Percentiles rank a stretch among this genome's conserved stretches.
phyloP scores from a whole-genome alignment of 2,113 vertebrate genomes.

The Silurus glanis region DNA sequence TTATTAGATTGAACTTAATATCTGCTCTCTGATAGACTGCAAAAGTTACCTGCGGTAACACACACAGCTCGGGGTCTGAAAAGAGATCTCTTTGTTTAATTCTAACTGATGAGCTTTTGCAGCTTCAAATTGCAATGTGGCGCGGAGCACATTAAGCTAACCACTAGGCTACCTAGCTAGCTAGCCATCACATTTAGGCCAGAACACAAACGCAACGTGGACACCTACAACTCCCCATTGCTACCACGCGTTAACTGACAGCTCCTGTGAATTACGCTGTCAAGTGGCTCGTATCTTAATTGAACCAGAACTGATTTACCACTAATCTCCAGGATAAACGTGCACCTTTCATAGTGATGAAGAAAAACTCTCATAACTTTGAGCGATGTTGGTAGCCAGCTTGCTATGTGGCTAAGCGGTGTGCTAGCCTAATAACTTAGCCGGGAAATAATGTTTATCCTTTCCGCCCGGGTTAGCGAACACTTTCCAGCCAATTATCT shows the following conservation, averaged over 20 bases:
- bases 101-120: background rate
- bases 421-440: slow-evolving; percentile 6
- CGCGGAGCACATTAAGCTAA: slow-evolving; percentile 13
- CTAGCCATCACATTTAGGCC: slow-evolving; percentile 43
- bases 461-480: background rate
- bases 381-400: slow-evolving; percentile 22
- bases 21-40: background rate
- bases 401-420: slow-evolving; percentile 16
- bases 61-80: background rate
- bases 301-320: background rate
- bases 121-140: slow-evolving; percentile 20
- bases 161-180: slow-evolving; percentile 6
- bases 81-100: background rate
- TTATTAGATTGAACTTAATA: background rate
- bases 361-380: slow-evolving; percentile 25
- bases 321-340: background rate
- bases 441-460: slow-evolving; percentile 7
- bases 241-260: slow-evolving; percentile 1
- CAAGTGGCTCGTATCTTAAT: background rate
- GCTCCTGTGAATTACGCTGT: background rate
- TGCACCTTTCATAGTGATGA: background rate
- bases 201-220: slow-evolving; percentile 52
- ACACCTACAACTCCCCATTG: slow-evolving; percentile 21
- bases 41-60: background rate
- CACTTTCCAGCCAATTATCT: background rate